phyloP scores from a whole-genome alignment of 1,140 invertebrate species.

The Drosophila repleta region DNA sequence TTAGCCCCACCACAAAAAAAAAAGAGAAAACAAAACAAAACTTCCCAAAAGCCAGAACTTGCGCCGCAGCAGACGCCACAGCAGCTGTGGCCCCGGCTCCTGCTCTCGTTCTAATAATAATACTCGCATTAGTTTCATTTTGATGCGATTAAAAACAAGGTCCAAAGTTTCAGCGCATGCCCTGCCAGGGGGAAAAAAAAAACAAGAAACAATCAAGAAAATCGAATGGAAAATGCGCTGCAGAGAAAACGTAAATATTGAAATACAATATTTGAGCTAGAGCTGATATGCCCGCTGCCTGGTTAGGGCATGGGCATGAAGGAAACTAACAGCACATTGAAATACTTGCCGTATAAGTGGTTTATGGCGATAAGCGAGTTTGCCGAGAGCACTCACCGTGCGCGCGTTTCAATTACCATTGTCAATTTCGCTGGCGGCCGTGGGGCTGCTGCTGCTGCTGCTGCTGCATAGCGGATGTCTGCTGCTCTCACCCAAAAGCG shows the following conservation, averaged over 20 bases:
- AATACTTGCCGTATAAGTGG: slow-evolving; percentile 65
- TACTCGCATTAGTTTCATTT: slow-evolving; percentile 75
- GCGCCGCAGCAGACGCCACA: slow-evolving; percentile 24
- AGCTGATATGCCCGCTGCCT: neutral
- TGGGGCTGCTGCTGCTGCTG: neutral
- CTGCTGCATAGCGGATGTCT: neutral
- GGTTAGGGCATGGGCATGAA: slow-evolving; percentile 15
- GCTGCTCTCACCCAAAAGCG: too few relatives aligned
- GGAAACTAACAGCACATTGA: slow-evolving; percentile 56
- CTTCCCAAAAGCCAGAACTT: neutral
- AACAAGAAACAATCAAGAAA: neutral
- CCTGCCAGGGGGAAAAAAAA: neutral
- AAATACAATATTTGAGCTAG: too few relatives aligned
- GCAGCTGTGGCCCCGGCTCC: slow-evolving; percentile 26
- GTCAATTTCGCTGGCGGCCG: slow-evolving; percentile 54
- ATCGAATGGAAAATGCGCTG: slow-evolving; percentile 18
- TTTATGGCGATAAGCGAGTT: slow-evolving; percentile 73
- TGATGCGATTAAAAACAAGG: slow-evolving; percentile 70
- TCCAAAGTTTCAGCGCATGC: slow-evolving; percentile 28
- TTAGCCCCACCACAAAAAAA: slow-evolving; percentile 34
- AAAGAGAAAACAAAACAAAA: neutral
- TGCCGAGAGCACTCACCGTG: slow-evolving; percentile 58
- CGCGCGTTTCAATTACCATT: slow-evolving; percentile 73
- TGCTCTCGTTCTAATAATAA: slow-evolving; percentile 67
- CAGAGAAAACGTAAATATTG: neutral